A percentile compares a stretch with the other conserved stretches of the same genome.
These are phyloP conservation scores for Drosophila multiciliata DNA, from an alignment of 2,888 invertebrate genomes.

Conservation along the genomic window DNA sequence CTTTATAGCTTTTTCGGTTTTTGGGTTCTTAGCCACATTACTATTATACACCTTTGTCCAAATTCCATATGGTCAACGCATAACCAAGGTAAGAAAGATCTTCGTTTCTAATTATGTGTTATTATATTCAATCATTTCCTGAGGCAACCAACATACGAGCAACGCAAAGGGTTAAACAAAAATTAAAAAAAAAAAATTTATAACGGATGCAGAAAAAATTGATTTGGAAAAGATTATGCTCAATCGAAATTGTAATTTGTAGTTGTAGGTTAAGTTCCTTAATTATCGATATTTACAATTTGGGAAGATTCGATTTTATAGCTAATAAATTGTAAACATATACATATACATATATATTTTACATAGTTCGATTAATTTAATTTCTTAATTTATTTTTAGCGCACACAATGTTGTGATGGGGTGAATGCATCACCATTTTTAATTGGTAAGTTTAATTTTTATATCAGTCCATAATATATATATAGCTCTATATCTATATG, in stretches of 20 bases:
- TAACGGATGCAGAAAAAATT: background rate
- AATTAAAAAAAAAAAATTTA: background rate
- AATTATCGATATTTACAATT: background rate
- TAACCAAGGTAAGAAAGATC: background rate
- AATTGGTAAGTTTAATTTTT: conserved; percentile 42
- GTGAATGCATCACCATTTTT: conserved; percentile 42
- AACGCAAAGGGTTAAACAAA: background rate
- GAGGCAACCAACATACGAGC: background rate
- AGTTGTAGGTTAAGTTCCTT: background rate
- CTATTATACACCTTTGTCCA: conserved; percentile 11
- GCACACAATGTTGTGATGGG: conserved; percentile 39
- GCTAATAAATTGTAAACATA: too few species aligned
- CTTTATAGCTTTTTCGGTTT: background rate
- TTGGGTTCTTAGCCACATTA: background rate
- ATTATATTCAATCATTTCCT: conserved; percentile 22
- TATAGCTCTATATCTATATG: background rate
- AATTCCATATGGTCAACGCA: conserved; percentile 6
- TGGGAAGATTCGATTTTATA: background rate
- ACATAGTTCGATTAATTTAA: background rate
- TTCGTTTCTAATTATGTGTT: conserved; percentile 28
- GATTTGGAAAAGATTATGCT: background rate
- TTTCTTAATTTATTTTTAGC: conserved; percentile 30
- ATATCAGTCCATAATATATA: background rate
- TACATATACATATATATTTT: background rate
- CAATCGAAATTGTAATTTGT: background rate